phyloP scores from a whole-genome alignment of 1,140 invertebrate genomes.

The Eumaeus atala region DNA sequence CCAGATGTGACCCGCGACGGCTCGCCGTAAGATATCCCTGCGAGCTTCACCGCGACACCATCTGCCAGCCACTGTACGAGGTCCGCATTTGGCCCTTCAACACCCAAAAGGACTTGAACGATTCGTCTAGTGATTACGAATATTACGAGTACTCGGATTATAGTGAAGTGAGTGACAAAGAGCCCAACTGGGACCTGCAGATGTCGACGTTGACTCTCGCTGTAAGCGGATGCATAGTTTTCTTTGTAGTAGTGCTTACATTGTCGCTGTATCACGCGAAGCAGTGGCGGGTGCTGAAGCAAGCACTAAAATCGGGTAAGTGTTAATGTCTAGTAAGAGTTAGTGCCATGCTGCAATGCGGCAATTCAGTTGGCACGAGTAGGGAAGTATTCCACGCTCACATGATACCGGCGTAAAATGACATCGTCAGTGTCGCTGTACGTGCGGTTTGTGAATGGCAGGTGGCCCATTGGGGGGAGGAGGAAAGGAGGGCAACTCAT shows the following conservation, averaged over 20 bases:
- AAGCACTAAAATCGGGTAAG: constrained; percentile 75
- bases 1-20: constrained; percentile 74
- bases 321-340: too few relatives aligned
- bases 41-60: constrained; percentile 77
- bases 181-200: constrained; percentile 73
- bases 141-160: constrained; percentile 57
- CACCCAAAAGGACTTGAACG: constrained; percentile 51
- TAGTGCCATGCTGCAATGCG: too few relatives aligned
- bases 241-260: constrained; percentile 76
- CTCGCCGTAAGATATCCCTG: constrained; percentile 78
- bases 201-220: constrained; percentile 74
- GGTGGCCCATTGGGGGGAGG: too few relatives aligned
- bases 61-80: constrained; percentile 77
- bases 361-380: too few relatives aligned
- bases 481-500: too few relatives aligned
- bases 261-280: constrained; percentile 75
- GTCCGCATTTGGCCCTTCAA: constrained; percentile 74
- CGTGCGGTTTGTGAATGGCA: too few relatives aligned
- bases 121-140: constrained; percentile 51
- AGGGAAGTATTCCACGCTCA: too few relatives aligned
- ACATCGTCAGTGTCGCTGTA: too few relatives aligned
- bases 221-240: constrained; percentile 76
- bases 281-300: constrained; percentile 77
- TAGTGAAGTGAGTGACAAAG: constrained; percentile 55
- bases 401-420: too few relatives aligned